phyloP scores from a whole-genome alignment of 2,113 vertebrate species.

The Chrysochloris asiatica region DNA sequence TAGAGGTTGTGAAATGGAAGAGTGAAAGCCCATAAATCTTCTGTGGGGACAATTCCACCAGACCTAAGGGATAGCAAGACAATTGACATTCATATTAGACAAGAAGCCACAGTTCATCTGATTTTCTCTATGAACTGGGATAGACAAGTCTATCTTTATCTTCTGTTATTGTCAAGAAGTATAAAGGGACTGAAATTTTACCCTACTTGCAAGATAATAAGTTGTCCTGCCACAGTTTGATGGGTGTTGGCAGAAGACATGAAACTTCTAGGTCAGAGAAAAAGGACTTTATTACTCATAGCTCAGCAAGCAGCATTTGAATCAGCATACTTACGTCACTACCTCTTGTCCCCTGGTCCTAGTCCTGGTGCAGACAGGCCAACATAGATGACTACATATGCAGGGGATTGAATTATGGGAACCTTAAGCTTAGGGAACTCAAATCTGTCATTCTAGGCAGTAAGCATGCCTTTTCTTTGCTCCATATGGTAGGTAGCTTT shows the following conservation, averaged over 20 bases:
- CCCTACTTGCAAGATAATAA: not conserved
- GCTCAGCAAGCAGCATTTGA: not conserved
- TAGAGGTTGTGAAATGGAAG: conserved; percentile 4
- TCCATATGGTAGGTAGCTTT: not conserved
- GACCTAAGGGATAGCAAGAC: not conserved
- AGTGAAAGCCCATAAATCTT: no score
- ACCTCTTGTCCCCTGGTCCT: not conserved
- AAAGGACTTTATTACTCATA: not conserved
- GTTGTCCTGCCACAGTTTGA: no score
- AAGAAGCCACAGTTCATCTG: not conserved
- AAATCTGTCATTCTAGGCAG: not conserved
- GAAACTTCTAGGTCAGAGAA: conserved; percentile 15
- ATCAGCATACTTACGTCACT: not conserved
- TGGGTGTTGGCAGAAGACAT: not conserved
- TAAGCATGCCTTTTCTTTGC: not conserved
- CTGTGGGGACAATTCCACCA: not conserved
- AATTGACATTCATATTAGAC: not conserved
- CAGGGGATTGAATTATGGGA: not conserved
- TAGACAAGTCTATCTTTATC: not conserved
- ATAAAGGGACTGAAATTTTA: not conserved
- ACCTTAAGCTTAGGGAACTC: not conserved
- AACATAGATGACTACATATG: not conserved
- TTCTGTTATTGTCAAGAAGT: conserved; percentile 2
- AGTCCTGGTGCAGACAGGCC: not conserved
- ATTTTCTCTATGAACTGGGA: not conserved